Percentiles rank a stretch among this genome's conserved stretches.
Evolutionary conservation across 35 echinoderm and acorn worm species (phyloP).

Genomic region (Ophioderma brevispina): DNA sequence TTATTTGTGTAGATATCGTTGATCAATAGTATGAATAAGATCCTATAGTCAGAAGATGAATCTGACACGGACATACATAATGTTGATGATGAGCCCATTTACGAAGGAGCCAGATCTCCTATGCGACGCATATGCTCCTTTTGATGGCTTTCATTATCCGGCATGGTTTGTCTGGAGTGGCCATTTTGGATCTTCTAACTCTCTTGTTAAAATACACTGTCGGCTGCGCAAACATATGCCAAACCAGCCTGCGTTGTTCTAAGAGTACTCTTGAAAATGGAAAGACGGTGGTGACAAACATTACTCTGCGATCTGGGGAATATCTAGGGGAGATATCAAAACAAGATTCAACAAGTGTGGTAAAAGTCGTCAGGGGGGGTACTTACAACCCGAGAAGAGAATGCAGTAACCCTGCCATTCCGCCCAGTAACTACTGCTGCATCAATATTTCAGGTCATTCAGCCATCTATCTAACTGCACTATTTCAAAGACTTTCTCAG

Average conservation of each 20-base stretch:
- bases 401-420: too few species aligned
- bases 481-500: too few species aligned
- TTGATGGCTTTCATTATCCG: neutral
- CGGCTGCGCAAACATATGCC: neutral
- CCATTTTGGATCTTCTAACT: neutral
- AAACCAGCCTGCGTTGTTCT: neutral
- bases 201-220: neutral
- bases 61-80: neutral
- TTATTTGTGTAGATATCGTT: neutral
- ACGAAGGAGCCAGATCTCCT: neutral
- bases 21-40: neutral
- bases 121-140: neutral
- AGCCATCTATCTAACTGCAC: too few species aligned
- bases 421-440: too few species aligned
- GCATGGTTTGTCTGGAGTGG: neutral
- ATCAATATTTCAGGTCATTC: too few species aligned
- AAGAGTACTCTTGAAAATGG: neutral
- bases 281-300: neutral
- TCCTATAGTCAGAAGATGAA: neutral
- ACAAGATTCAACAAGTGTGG: neutral
- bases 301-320: neutral
- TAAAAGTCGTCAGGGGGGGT: too few species aligned
- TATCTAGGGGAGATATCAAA: neutral
- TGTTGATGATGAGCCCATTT: neutral
- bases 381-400: too few species aligned